Conservation (phyloP, 2,888 invertebrate genomes). For the Epiblema foenella region DNA sequence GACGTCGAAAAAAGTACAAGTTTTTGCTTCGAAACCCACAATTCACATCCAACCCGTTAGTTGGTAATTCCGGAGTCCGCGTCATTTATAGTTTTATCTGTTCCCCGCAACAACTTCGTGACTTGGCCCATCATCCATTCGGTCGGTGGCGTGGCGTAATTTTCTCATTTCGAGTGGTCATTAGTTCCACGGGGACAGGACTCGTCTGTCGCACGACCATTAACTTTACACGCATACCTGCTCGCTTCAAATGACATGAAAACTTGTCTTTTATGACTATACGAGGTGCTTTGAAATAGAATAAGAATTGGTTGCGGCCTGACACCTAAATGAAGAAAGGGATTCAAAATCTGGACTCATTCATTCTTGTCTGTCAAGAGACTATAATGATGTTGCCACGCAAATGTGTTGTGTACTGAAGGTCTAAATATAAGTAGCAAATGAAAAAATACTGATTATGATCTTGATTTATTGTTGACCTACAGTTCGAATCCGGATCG, state of each 20-base stretch:
- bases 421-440: slow-evolving; percentile 1
- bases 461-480: slow-evolving; percentile 9
- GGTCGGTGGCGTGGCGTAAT: slow-evolving; percentile 70
- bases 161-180: slow-evolving; percentile 80
- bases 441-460: slow-evolving; percentile 2
- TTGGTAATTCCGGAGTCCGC: slow-evolving; percentile 1
- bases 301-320: slow-evolving; percentile 29
- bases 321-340: slow-evolving; percentile 11
- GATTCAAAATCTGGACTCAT: slow-evolving; percentile 25
- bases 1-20: neutral
- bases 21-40: slow-evolving; percentile 3
- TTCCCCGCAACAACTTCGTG: slow-evolving; percentile 68
- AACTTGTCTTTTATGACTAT: slow-evolving; percentile 54
- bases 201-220: slow-evolving; percentile 74
- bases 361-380: slow-evolving; percentile 8
- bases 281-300: slow-evolving; percentile 40
- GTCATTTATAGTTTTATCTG: slow-evolving; percentile 55
- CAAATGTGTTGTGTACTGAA: slow-evolving; percentile 8
- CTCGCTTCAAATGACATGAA: slow-evolving; percentile 53
- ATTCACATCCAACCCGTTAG: slow-evolving; percentile 22
- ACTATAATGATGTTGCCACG: slow-evolving; percentile 20
- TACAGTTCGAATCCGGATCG: neutral
- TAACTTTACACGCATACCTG: slow-evolving; percentile 71
- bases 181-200: slow-evolving; percentile 77
- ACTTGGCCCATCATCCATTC: slow-evolving; percentile 72